phyloP scores from a whole-genome alignment of 2,888 invertebrate species.

The Patella caerulea region DNA sequence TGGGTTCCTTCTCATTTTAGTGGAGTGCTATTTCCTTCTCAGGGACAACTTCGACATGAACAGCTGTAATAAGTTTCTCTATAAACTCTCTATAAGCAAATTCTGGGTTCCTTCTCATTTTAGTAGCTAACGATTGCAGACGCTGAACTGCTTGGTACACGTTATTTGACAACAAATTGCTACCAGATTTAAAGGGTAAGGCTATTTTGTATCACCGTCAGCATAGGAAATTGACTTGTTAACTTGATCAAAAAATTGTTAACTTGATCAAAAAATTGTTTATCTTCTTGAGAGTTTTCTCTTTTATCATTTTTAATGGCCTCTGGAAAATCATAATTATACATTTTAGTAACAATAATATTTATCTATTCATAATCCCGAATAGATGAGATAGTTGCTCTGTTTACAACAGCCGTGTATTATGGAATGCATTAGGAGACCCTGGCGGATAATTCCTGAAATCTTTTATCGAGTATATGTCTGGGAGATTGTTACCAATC shows the following conservation, averaged over 20 bases:
- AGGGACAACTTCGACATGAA: conserved; percentile 22
- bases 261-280: conserved; percentile 14
- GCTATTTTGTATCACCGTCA: conserved; percentile 21
- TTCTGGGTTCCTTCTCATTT: background rate
- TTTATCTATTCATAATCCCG: conserved; percentile 79
- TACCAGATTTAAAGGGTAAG: conserved; percentile 23
- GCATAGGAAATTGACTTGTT: background rate
- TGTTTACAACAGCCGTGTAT: background rate
- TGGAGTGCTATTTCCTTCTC: conserved; percentile 8
- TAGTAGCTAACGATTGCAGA: conserved; percentile 6
- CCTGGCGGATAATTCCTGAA: background rate
- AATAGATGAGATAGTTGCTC: conserved; percentile 12
- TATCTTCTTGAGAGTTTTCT: conserved; percentile 83
- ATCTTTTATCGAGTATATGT: background rate
- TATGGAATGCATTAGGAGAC: conserved; percentile 21
- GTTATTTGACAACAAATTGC: conserved; percentile 16
- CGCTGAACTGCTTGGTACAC: background rate
- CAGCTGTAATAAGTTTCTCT: conserved; percentile 21
- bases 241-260: conserved; percentile 14
- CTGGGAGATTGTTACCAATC: conserved; percentile 14
- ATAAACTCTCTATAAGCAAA: conserved; percentile 19
- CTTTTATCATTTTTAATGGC: conserved; percentile 81
- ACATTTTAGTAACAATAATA: conserved; percentile 82
- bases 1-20: background rate
- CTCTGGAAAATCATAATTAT: conserved; percentile 22